A percentile compares a stretch with the other conserved stretches of the same genome.
These are phyloP conservation scores for human (Homo sapiens) DNA, from an alignment of 2,113 vertebrate species.

Conservation along the genomic window DNA sequence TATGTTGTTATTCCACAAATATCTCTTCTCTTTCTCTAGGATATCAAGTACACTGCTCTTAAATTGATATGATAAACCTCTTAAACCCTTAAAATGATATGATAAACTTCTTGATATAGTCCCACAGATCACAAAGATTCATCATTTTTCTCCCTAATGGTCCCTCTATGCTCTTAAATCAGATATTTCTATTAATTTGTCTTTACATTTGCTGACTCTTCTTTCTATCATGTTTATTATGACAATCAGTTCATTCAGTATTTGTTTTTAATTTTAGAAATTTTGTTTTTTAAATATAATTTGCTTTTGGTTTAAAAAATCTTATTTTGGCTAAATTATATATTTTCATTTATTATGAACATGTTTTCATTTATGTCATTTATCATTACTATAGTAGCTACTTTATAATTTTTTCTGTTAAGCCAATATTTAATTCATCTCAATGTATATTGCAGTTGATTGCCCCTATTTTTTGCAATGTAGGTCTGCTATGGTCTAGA, in stretches of 20 bases:
- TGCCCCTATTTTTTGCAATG: not conserved
- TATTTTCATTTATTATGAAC: not conserved
- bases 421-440: not conserved
- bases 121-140: not conserved
- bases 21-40: not conserved
- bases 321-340: not conserved
- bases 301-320: not conserved
- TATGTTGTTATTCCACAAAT: no score
- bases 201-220: not conserved
- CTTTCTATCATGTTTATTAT: not conserved
- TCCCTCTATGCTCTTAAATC: not conserved
- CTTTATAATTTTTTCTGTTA: not conserved
- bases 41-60: not conserved
- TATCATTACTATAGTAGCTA: not conserved
- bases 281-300: not conserved
- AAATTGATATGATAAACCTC: not conserved
- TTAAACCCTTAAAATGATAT: not conserved
- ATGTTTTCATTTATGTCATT: not conserved
- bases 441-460: not conserved
- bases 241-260: not conserved
- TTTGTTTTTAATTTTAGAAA: not conserved
- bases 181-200: not conserved
- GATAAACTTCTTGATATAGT: not conserved
- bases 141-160: not conserved
- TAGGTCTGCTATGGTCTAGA: not conserved